Evolutionary conservation across 1,140 invertebrate genomes (phyloP).

Genomic region (Nephotettix cincticeps): DNA sequence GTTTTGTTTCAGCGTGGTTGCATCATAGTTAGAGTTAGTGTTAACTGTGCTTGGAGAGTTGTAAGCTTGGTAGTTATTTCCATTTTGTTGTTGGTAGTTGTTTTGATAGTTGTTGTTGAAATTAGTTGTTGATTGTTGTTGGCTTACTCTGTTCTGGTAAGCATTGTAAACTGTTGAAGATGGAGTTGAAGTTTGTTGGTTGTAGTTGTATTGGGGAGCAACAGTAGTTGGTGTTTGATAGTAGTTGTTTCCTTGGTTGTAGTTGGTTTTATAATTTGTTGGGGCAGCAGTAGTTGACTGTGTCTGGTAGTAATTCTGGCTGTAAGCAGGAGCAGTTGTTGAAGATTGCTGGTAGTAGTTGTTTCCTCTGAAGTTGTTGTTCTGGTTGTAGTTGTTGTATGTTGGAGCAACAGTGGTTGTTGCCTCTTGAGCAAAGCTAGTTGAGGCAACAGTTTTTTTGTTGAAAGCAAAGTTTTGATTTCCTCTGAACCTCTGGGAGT

Average conservation of each 20-base stretch:
- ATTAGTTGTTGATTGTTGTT: constrained; percentile 39
- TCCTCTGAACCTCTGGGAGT: constrained; percentile 26
- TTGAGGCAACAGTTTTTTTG: constrained; percentile 16
- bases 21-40: constrained; percentile 1
- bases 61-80: constrained; percentile 27
- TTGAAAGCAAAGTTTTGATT: constrained; percentile 22
- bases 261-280: constrained; percentile 34
- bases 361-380: constrained; percentile 26
- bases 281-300: constrained; percentile 39
- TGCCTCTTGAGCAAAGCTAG: background rate
- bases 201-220: constrained; percentile 30
- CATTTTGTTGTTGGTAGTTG: constrained; percentile 37
- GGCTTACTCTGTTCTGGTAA: constrained; percentile 37
- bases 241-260: constrained; percentile 37
- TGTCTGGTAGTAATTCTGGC: constrained; percentile 22
- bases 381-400: constrained; percentile 16
- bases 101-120: constrained; percentile 46
- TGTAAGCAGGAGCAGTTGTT: constrained; percentile 6
- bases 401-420: constrained; percentile 14
- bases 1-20: constrained; percentile 26
- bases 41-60: constrained; percentile 22
- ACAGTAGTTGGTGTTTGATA: constrained; percentile 44
- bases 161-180: constrained; percentile 44
- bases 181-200: constrained; percentile 35
- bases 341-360: constrained; percentile 22